Base-by-base conservation (phyloP, 2,113 vertebrate genomes). In the Limnothrissa miodon region DNA sequence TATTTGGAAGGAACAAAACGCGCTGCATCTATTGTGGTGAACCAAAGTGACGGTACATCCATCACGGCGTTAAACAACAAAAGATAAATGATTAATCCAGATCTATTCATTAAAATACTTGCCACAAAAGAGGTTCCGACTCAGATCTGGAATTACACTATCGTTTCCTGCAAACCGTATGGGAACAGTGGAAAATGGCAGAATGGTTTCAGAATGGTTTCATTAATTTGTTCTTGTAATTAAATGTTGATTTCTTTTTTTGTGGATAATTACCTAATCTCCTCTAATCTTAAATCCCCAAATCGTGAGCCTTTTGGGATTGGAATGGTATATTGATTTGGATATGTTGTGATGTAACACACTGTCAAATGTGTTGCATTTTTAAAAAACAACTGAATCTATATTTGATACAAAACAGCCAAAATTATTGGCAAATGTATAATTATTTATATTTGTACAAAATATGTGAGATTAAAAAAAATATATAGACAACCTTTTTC, bases 1-100 rank as follows among this genome's bases (percentile, higher is more conserved):
- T 97, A 97, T 97, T 96, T 91, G 93, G 92, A 93, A 93, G 90
- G 95, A 94, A 96, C 95, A 95, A 94, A 93, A 93, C 93, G 93
- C 90, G 93, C 94, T 92, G 90, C 93, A 91, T 93, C 92, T 92
- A 91, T 95, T 93, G 94, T 94, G 89, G 91, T 91, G 90, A 92
- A 95, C 89, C 91, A 93, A 92, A 95, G 93, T 90, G 93, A 91
- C 91, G 91, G 90, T 93, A 91, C 94, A 95, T 95, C 93, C 94
- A 93, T 95, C 94, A 90, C 86, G n/a, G 90, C 87, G 88, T 91
- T 91, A 90, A 94, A 91, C 90, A 94, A 94, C 92, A 94, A 93
- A 93, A 95, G 95, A 93, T 91, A 92, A 93, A 93, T 94, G 94
- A 95, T 95, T 94, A 93, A 95, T 94, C 91, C 92, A 91, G 89